Evolutionary conservation across 2,797 vertebrate species (phyloP).

Genomic region (Siniperca scherzeri): DNA sequence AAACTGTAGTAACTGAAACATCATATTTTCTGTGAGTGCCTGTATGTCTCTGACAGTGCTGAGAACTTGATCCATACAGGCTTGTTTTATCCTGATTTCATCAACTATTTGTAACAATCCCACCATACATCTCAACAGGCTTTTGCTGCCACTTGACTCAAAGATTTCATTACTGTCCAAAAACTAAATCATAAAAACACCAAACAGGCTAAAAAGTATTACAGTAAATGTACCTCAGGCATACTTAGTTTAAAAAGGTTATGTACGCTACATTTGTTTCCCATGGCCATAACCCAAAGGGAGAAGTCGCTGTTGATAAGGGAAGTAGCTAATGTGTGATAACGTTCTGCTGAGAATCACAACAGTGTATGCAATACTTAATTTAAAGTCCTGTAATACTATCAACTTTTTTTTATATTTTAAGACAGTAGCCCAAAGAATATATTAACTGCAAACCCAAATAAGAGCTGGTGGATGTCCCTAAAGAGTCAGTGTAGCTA

Average conservation of each 20-base stretch:
- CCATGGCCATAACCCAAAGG: not conserved
- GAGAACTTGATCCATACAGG: constrained; percentile 38
- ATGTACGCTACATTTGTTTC: not conserved
- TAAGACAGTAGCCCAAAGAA: not conserved
- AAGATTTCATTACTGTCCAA: constrained; percentile 28
- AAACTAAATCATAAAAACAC: constrained; percentile 19
- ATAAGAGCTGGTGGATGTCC: not conserved
- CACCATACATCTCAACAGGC: constrained; percentile 36
- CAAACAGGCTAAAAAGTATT: constrained; percentile 10
- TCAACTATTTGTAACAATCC: constrained; percentile 47
- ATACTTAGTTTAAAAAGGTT: not conserved
- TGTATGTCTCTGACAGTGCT: not conserved
- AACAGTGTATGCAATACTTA: not conserved
- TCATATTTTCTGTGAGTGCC: constrained; percentile 11
- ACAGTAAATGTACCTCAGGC: not conserved
- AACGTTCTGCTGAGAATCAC: not conserved
- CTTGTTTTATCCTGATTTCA: constrained; percentile 51
- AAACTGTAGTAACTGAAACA: not conserved
- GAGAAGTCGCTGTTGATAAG: not conserved
- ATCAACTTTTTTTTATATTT: not conserved
- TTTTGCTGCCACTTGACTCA: constrained; percentile 39
- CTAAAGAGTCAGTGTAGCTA: not conserved
- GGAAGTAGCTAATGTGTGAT: not conserved
- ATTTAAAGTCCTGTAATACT: not conserved
- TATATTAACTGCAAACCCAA: not conserved